Base-by-base conservation (phyloP, 1,140 invertebrate species). In the Lepidurus couesii region DNA sequence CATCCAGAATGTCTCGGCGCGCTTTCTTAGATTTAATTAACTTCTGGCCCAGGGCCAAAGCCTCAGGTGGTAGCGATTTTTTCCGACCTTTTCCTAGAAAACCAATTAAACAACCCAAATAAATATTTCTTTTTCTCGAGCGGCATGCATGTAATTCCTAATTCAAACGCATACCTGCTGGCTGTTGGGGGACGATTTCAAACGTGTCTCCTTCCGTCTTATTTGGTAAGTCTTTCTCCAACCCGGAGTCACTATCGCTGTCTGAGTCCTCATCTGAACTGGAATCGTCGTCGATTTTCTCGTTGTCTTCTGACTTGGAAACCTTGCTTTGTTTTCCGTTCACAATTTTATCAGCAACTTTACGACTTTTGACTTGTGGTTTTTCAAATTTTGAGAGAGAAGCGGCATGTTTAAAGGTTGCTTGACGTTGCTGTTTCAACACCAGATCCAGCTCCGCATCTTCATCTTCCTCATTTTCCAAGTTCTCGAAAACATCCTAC, bases 381-480 rank as follows among this genome's bases (percentile, higher is more conserved):
- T 79, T 65, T 42, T 47, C 78, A n/a, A 1, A 42, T 74, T 45
- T 34, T 76, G 34, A 7, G 16, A 44, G 24, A 77, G 44, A 7
- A 78, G 80, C 24, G 81, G 80, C 44, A 76, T 76, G 10, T 79
- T 65, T 65, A 21, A 65, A 65, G 7, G 53, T 65, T 21, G 16
- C 53, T 65, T 65, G 53, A 16, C 83, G 42, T 82, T 84, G 81
- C 84, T 83, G 79, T 84, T 89, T 81, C 92, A 91, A 82, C 84
- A 95, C 88, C 84, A 90, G 90, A 83, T 95, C 92, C 78, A 97
- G 87, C 85, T 97, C 95, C 43, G 91, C 89, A 83, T 95, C 94
- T 85, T 96, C 94, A 84, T 95, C 93, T 74, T 90, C 90, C 76
- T 95, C 92, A 80, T 90, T 87, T 81, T 92, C 90, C 45, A 96